These are phyloP conservation scores for Empis stercorea DNA, from an alignment of 2,888 invertebrate genomes.

Conservation along the genomic window DNA sequence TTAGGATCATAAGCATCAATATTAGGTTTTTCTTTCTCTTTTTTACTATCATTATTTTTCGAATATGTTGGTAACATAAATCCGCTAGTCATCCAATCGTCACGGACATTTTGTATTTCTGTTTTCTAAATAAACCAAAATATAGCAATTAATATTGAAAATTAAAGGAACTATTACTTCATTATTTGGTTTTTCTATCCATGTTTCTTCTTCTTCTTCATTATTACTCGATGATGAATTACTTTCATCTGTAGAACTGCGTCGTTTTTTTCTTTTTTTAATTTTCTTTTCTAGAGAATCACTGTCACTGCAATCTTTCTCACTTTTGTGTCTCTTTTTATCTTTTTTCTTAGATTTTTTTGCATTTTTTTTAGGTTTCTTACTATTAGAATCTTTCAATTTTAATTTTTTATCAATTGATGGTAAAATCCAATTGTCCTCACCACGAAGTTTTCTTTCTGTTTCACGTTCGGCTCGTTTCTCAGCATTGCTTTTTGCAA, in stretches of 20 bases:
- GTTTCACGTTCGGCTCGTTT: constrained; percentile 18
- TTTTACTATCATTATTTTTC: constrained; percentile 32
- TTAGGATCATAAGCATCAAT: constrained; percentile 55
- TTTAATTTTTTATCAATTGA: constrained; percentile 21
- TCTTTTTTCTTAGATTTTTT: constrained; percentile 36
- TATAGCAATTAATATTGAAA: background rate
- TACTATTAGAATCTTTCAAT: background rate
- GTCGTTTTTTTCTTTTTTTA: constrained; percentile 12
- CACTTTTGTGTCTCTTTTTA: constrained; percentile 30
- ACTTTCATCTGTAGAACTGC: constrained; percentile 8
- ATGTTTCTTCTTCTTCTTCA: constrained; percentile 40
- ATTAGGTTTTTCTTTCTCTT: constrained; percentile 39
- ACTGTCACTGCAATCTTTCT: background rate
- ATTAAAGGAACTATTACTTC: background rate
- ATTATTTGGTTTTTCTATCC: constrained; percentile 44
- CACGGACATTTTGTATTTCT: constrained; percentile 37
- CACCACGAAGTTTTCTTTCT: constrained; percentile 23
- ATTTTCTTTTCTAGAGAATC: constrained; percentile 22
- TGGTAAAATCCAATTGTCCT: constrained; percentile 26
- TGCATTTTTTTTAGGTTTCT: constrained; percentile 19
- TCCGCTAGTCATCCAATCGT: constrained; percentile 70
- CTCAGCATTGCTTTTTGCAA: constrained; percentile 23
- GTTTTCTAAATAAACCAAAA: background rate
- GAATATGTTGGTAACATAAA: constrained; percentile 35
- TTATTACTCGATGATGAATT: constrained; percentile 26